Base-by-base conservation (phyloP, 2,797 vertebrate genomes). In the Amniataba percoides region DNA sequence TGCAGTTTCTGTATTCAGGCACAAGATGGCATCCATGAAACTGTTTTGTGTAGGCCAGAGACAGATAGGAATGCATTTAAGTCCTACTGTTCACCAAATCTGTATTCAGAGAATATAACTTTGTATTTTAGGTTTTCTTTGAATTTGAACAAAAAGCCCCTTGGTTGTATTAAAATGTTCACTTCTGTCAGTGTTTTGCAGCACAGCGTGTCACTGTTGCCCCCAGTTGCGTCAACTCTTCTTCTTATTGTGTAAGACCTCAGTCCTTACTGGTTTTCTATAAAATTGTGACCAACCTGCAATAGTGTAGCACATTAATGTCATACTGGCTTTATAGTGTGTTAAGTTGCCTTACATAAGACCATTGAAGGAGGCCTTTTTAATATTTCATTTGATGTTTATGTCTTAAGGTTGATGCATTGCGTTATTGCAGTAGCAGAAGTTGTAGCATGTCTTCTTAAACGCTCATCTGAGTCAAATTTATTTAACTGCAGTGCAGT, bases 1-100 rank as follows among this genome's bases (percentile, higher is more conserved):
- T 83, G 89, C 42, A 85, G 68, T 89, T 69, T 49, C 27, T 65
- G 4, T 56, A 12, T 78, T 66, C 49, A 39, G 27, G 4, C 94
- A 90, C 84, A 76, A 91, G 95, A 79, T 93, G 94, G 92, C 93
- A 61, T 1, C 58, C 21, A 90, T 71, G 68, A 58, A 8, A 63
- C 59, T 55, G 2, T 40, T 31, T 70, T 65, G 36, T 61, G 2
- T 34, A 4, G 53, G 3, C 18, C 21, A 3, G 1, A 42, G 16
- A 9, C 23, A 3, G 14, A 19, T 21, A 68, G 39, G 39, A 65
- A 42, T 40, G 2, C 31, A 31, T 78, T 64, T 25, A 6, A 58
- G 21, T 31, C 3, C 7, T 3, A 34, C 9, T 69, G 10, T 61
- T 82, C 4, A 31, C 19, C 7, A 7, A 71, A 53, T 45, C 14